Evolutionary conservation across 2,888 invertebrate genomes (phyloP).

Genomic region (Aethes cnicana): DNA sequence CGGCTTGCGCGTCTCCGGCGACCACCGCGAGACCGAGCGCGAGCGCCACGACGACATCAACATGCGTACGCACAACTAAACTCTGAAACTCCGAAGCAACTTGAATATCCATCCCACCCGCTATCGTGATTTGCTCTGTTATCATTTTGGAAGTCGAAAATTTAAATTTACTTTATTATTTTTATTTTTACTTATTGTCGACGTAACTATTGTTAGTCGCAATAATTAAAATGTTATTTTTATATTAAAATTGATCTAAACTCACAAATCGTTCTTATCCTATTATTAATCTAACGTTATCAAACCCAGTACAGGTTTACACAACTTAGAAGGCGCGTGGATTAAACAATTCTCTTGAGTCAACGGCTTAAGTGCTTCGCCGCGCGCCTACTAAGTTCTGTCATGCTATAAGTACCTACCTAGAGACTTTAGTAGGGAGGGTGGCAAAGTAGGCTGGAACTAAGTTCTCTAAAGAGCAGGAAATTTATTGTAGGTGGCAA

Average conservation of each 20-base stretch:
- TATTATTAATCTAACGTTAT: not conserved
- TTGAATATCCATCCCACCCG: slow-evolving; percentile 17
- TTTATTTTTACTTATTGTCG: slow-evolving; percentile 73
- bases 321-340: not conserved
- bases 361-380: too few relatives aligned
- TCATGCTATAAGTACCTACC: too few relatives aligned
- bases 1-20: slow-evolving; percentile 70
- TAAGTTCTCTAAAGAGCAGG: too few relatives aligned
- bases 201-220: slow-evolving; percentile 73
- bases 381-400: too few relatives aligned
- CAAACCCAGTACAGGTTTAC: too few relatives aligned
- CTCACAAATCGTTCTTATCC: not conserved
- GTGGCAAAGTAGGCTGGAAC: too few relatives aligned
- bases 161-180: slow-evolving; percentile 68
- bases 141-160: slow-evolving; percentile 62
- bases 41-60: slow-evolving; percentile 75
- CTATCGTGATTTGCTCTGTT: slow-evolving; percentile 49
- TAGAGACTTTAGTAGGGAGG: too few relatives aligned
- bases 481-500: too few relatives aligned
- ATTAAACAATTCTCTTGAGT: too few relatives aligned
- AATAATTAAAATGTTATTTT: slow-evolving; percentile 71
- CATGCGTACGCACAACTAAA: slow-evolving; percentile 66
- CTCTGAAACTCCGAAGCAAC: slow-evolving; percentile 24
- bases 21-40: slow-evolving; percentile 70
- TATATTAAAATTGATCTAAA: slow-evolving; percentile 42